Base-by-base conservation (phyloP, 2,113 vertebrate genomes). In the Gambusia affinis region DNA sequence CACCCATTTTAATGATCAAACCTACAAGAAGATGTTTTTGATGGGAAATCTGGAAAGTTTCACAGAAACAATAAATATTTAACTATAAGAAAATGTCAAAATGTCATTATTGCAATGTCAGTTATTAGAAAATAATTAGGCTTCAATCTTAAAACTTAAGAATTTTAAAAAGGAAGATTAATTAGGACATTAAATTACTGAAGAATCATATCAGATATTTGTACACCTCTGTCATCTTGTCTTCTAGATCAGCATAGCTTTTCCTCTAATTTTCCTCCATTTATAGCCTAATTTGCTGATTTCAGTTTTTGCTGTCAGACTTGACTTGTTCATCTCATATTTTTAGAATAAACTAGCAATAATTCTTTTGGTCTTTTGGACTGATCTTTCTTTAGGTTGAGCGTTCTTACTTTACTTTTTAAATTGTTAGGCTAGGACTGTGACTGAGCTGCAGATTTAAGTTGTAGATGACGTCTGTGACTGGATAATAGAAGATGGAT, bases 211-310 rank as follows among this genome's bases (percentile, higher is more conserved):
- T 64, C 76, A 67, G 75, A 72, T 83, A 14, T 87, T 73, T 86
- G 77, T 80, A 64, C 71, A 75, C 63, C 73, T 35, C 66, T 64
- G 61, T 17, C 60, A 74, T 75, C 65, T 64, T 80, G 30, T 74
- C 78, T 67, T 74, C 81, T 62, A 61, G 72, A 86, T 75, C 67
- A 80, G 82, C 87, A 65, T 47, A 75, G 72, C 74, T 84, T 82
- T 80, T 89, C 85, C 78, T 80, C 90, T 67, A 82, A 83, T 91
- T 86, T 83, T 85, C 54, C 60, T 75, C 77, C 35, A 79, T 87
- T 90, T 81, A 35, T 60, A 83, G 68, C 60, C 67, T 68, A 75
- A 78, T 76, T 85, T 72, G 24, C 54, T 11, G 78, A 82, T 78
- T 85, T 67, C 39, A 47, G 72, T 64, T 35, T 65, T 54, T 29